Percentiles rank a stretch among this genome's conserved stretches.
Evolutionary conservation across 1,140 invertebrate genomes (phyloP).

Genomic region (Mactra quadrangularis): DNA sequence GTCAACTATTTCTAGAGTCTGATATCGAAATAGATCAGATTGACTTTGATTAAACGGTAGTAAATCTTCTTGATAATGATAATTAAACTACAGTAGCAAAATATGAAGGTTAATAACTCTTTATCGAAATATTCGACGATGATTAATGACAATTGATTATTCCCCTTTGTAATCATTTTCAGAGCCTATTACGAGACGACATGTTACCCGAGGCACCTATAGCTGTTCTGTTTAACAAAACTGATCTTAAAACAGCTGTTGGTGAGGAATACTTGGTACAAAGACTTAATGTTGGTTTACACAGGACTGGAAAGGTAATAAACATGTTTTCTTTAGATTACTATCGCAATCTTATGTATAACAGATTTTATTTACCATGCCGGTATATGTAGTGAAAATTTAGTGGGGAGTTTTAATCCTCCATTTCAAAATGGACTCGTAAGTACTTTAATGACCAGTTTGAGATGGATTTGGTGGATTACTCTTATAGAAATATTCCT

Average conservation of each 20-base stretch:
- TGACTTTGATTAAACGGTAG: too few relatives aligned
- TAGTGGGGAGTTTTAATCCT: neutral
- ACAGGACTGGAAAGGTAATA: constrained; percentile 40
- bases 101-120: too few relatives aligned
- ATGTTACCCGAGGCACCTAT: constrained; percentile 54
- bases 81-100: neutral
- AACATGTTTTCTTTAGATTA: neutral
- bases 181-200: constrained; percentile 65
- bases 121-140: too few relatives aligned
- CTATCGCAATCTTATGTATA: neutral
- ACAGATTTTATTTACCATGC: neutral
- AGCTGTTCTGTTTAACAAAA: constrained; percentile 67
- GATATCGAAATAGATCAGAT: too few relatives aligned
- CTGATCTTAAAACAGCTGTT: constrained; percentile 53
- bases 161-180: neutral
- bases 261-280: constrained; percentile 59
- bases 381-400: neutral
- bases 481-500: too few relatives aligned
- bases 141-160: too few relatives aligned
- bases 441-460: neutral
- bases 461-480: too few relatives aligned
- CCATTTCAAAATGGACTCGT: too few relatives aligned
- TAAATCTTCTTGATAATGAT: too few relatives aligned
- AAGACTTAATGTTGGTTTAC: constrained; percentile 29
- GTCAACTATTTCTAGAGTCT: too few relatives aligned